Percentiles rank a stretch among this genome's conserved stretches.
Conservation (phyloP, 2,113 vertebrate species). For the Chloropsis hardwickii region DNA sequence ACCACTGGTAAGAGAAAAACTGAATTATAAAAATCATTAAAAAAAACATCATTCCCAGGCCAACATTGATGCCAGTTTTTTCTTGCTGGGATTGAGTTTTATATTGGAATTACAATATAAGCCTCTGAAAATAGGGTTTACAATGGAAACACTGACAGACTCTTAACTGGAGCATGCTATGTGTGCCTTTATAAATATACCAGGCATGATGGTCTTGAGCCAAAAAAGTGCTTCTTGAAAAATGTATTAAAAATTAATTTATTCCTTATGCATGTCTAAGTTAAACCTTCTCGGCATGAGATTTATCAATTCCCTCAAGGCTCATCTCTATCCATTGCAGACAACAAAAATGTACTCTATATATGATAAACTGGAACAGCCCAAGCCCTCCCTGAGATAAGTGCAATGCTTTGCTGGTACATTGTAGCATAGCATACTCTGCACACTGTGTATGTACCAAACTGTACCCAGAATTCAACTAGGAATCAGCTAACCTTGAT, state of each 20-base stretch:
- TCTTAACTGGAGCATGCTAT: background rate
- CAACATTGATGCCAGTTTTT: background rate
- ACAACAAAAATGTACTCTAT: background rate
- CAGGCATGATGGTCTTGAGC: slow-evolving; percentile 21
- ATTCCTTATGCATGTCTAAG: slow-evolving; percentile 43
- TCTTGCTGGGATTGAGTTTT: background rate
- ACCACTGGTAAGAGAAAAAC: background rate
- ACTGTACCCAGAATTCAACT: fast-evolving
- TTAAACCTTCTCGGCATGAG: background rate
- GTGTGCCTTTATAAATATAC: slow-evolving; percentile 44
- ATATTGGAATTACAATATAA: slow-evolving; percentile 36
- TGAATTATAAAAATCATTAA: background rate
- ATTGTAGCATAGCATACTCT: background rate
- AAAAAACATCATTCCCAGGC: background rate
- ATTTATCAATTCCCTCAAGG: slow-evolving; percentile 36
- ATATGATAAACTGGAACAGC: background rate
- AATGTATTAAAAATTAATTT: slow-evolving; percentile 65
- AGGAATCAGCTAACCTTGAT: background rate
- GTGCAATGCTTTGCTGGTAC: background rate
- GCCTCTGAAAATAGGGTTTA: slow-evolving; percentile 21
- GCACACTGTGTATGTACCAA: fast-evolving
- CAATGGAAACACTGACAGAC: slow-evolving; percentile 50
- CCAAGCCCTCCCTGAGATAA: background rate
- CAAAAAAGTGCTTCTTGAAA: slow-evolving; percentile 55
- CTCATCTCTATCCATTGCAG: background rate